Base-by-base conservation (phyloP, 2,888 invertebrate species). In the Tricholauxania praeusta region DNA sequence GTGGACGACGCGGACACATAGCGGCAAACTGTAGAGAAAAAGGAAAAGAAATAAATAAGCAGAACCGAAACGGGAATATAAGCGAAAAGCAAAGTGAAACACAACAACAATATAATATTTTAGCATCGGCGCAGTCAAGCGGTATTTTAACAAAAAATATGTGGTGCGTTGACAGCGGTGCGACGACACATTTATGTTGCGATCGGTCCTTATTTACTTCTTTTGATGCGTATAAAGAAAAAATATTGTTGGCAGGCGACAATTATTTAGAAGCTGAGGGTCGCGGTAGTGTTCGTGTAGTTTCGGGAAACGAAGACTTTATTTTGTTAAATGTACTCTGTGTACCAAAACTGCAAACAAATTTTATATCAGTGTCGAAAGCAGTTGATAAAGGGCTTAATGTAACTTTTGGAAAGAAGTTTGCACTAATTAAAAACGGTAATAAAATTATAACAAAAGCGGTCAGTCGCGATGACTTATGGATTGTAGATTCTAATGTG, bases 171-270 rank as follows among this genome's bases (percentile, higher is more conserved):
- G 68, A 47, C 19, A 77, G 77, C 60, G 77, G 77, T 0, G 74
- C 69, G n/a, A 75, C 75, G 6, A 49, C 72, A 3, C 77, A 77
- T 55, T 67, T 75, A 62, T 77, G 75, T 62, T 72, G 75, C n/a
- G 62, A 67, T 12, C 17, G 57, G 3, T 55, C 49, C 1, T n/a
- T 73, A 17, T 74, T 75, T 53, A 59, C 32, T 15, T 28, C 51
- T 14, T 68, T 72, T 60, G 19, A 70, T 14, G 68, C 66, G 53
- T 39, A 52, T 14, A 55, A n/a, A 48, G 65, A 75, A n/a, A 65
- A 68, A 71, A 73, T 74, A 15, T 64, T 63, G 32, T 39, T 71
- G 15, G 71, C 72, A 8, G 75, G 68, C 12, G 39, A 75, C 5
- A 74, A 75, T 52, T 71, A 49, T 32, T 64, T 77, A 28, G 72